phyloP scores from a whole-genome alignment of 2,113 vertebrate species.

The Callionymus lyra region DNA sequence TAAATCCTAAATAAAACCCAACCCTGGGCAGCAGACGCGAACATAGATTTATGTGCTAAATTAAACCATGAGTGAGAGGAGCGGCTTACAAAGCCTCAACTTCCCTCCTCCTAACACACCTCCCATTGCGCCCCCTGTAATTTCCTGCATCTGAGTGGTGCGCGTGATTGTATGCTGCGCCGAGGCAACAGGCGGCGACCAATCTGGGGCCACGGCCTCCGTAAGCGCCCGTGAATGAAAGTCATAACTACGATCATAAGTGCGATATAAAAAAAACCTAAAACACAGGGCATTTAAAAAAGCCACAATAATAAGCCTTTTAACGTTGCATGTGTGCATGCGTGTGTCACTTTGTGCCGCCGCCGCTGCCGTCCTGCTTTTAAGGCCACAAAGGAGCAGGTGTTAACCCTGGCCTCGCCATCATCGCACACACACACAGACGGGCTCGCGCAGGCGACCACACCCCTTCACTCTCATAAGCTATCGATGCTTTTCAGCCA shows the following conservation, averaged over 20 bases:
- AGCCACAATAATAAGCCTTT: slow-evolving; percentile 54
- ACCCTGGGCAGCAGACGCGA: too few relatives aligned
- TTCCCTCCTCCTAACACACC: slow-evolving; percentile 1
- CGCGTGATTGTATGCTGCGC: slow-evolving; percentile 47
- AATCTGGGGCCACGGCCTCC: slow-evolving; percentile 55
- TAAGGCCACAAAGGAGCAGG: slow-evolving; percentile 80
- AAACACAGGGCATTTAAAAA: slow-evolving; percentile 42
- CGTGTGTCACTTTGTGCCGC: slow-evolving; percentile 7
- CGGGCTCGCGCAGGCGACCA: slow-evolving; percentile 13
- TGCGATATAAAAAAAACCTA: slow-evolving; percentile 50
- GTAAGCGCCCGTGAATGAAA: slow-evolving; percentile 37
- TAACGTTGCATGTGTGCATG: slow-evolving; percentile 20
- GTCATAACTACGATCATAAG: slow-evolving; percentile 52
- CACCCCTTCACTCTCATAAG: slow-evolving; percentile 40
- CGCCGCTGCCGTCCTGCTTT: slow-evolving; percentile 49
- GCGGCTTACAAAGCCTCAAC: slow-evolving; percentile 6
- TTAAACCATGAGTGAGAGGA: neutral
- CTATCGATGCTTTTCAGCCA: slow-evolving; percentile 57
- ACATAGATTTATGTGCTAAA: too few relatives aligned
- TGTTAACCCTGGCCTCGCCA: slow-evolving; percentile 62
- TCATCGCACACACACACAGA: slow-evolving; percentile 18
- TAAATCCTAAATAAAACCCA: too few relatives aligned
- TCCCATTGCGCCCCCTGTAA: slow-evolving; percentile 40
- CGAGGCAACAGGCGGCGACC: slow-evolving; percentile 15
- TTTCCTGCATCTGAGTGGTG: slow-evolving; percentile 57